Evolutionary conservation across 2,888 invertebrate species (phyloP).

Genomic region (Isoperla grammatica): DNA sequence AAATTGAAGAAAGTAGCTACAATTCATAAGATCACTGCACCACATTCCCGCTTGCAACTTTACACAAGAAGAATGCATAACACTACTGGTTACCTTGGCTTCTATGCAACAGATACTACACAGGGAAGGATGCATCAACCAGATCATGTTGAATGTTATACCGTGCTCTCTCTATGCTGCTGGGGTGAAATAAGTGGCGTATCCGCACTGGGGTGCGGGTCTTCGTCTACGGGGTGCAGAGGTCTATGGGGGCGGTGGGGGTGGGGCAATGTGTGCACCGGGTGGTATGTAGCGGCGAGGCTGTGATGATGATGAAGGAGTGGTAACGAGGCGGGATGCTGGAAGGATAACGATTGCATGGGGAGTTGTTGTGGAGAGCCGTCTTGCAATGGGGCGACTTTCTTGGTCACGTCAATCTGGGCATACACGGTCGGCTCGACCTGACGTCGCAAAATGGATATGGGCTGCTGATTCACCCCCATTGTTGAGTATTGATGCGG

Average conservation of each 20-base stretch:
- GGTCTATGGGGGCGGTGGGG: conserved; percentile 39
- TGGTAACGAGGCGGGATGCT: conserved; percentile 43
- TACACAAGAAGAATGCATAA: no score
- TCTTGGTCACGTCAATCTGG: conserved; percentile 48
- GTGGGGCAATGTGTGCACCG: conserved; percentile 38
- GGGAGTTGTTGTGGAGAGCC: not conserved
- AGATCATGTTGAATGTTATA: conserved; percentile 15
- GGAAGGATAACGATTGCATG: conserved; percentile 2
- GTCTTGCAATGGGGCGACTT: conserved; percentile 35
- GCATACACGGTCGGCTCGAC: conserved; percentile 52
- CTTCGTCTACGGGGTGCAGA: conserved; percentile 42
- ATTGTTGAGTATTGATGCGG: conserved; percentile 28
- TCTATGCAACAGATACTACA: conserved; percentile 5
- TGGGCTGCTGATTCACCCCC: conserved; percentile 37
- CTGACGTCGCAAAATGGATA: conserved; percentile 41
- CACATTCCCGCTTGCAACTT: no score
- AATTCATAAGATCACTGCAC: no score
- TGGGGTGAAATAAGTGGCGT: conserved; percentile 26
- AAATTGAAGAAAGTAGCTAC: no score
- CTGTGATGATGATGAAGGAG: conserved; percentile 41
- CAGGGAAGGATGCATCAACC: conserved; percentile 5
- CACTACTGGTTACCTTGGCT: conserved; percentile 9
- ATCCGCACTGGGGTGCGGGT: conserved; percentile 31
- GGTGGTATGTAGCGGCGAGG: conserved; percentile 39
- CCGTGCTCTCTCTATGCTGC: conserved; percentile 28